Evolutionary conservation across 1,140 invertebrate species (phyloP).

Genomic region (Drosophila littoralis): DNA sequence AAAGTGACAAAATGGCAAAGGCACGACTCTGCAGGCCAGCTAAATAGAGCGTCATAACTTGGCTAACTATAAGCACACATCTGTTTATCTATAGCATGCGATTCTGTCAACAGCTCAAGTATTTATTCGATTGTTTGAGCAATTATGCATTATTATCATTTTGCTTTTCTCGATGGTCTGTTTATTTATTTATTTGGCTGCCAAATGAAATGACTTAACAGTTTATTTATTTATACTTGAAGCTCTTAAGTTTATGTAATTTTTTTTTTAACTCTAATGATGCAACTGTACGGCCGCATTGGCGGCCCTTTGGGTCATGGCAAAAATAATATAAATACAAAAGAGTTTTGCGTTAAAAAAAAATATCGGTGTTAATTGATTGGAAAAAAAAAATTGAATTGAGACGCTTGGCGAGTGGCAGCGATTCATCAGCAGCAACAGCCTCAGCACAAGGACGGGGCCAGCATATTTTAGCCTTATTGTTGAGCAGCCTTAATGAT

Average conservation of each 20-base stretch:
- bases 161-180: conserved; percentile 35
- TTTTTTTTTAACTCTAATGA: conserved; percentile 29
- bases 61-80: background rate
- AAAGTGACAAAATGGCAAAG: conserved; percentile 60
- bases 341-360: conserved; percentile 1
- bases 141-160: conserved; percentile 66
- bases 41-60: conserved; percentile 17
- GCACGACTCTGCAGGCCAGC: conserved; percentile 29
- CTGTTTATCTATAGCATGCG: no score
- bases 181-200: conserved; percentile 32
- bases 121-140: conserved; percentile 15
- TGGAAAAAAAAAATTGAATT: background rate
- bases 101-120: background rate
- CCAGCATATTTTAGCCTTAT: conserved; percentile 23
- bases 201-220: conserved; percentile 48
- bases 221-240: conserved; percentile 35
- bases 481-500: conserved; percentile 27
- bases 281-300: conserved; percentile 22
- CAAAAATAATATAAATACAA: background rate
- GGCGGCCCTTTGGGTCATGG: conserved; percentile 61
- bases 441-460: conserved; percentile 18
- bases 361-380: conserved; percentile 47
- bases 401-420: conserved; percentile 2
- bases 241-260: conserved; percentile 16
- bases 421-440: conserved; percentile 20